Base-by-base conservation (phyloP, 1,140 invertebrate genomes). In the Phymorhynchus buccinoides region DNA sequence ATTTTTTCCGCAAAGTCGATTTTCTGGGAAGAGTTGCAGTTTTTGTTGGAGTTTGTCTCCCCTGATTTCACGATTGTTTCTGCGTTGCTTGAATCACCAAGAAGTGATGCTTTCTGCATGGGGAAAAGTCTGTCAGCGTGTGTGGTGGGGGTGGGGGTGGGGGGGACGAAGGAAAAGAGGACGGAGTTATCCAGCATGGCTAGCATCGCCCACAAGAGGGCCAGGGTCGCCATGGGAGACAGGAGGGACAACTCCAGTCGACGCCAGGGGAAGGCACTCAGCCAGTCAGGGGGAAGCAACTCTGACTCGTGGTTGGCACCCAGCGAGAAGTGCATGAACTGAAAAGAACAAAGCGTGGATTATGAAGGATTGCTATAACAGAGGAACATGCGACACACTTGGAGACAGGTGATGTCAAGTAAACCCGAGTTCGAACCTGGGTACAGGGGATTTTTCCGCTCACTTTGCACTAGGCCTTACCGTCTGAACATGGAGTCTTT, bases 191-290 rank as follows among this genome's bases (percentile, higher is more conserved):
- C 68, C 27, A 89, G 78, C 41, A 88, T 84, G 18, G 90, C 86
- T 16, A 91, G 77, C 18, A 88, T 80, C 14, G 88, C 90, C 87
- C 88, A 88, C 44, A 86, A 77, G 22, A 89, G 73, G 77, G 88
- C 88, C 35, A 90, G 85, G 22, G 86, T 83, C 35, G 86, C 78
- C n/a, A 85, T 77, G 0, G 86, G 48, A 12, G 87, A 78, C 3
- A 89, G 78, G 22, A 7, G 27, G 22, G 35, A 27, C 30, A 48
- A 12, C 2, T 52, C 42, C 9, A 84, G 37, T 7, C 4, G 35
- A 1, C 1, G 7, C 4, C 41, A n/a, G 14, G 7, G 32, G 22
- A 68, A 68, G 1, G 41, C 80, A 6, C 42, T 9, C 80, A 87
- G 41, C 86, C 86, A 87, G 1, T 18, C 9, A 44, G 84, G 80